Base-by-base conservation (phyloP, 2,113 vertebrate species). In the Cephalopterus ornatus region DNA sequence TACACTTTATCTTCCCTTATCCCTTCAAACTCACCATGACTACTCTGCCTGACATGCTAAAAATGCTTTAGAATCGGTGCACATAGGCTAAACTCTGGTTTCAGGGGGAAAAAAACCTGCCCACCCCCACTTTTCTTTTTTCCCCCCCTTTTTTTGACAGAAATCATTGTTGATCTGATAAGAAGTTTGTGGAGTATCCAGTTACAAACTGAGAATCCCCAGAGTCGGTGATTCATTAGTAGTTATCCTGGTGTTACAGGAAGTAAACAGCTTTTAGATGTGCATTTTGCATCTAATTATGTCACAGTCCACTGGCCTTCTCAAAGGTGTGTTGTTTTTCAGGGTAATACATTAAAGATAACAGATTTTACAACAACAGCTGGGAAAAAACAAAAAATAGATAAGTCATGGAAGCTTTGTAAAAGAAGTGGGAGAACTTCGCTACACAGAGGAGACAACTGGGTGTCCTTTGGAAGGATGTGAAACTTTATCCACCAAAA, bases 1-100 rank as follows among this genome's bases (percentile, higher is more conserved):
- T 97, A 96, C 93, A 87, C 95, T 98, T 97, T 97, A 97, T 98
- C 97, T 97, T 93, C 87, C 65, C 97, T 98, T 96, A 98, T 97
- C 96, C 97, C 90, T 94, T 97, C 96, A 89, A 96, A 96, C 76
- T 94, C 97, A 89, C 97, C 97, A 91, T 97, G 97, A 97, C 97
- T 93, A 94, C 96, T 96, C 96, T 42, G 79, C 96, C 74, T 92
- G 95, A 96, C 96, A 96, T 46, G 88, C 96, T 97, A 97, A 95
- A 97, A 77, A 96, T 89, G 94, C 97, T 97, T 97, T 95, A 89
- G 95, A 92, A 96, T 91, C 37, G 52, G 42, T 14, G n/a, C 70
- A 78, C 62, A 19, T 88, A 93, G 55, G 53, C 96, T 92, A 96
- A 97, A 96, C 72, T 92, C 67, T 42, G 70, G 95, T 96, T 97